Evolutionary conservation across 2,113 vertebrate species (phyloP), one percentile per base, ranked within the genome.

Genomic region (Nothobranchius furzeri): DNA sequence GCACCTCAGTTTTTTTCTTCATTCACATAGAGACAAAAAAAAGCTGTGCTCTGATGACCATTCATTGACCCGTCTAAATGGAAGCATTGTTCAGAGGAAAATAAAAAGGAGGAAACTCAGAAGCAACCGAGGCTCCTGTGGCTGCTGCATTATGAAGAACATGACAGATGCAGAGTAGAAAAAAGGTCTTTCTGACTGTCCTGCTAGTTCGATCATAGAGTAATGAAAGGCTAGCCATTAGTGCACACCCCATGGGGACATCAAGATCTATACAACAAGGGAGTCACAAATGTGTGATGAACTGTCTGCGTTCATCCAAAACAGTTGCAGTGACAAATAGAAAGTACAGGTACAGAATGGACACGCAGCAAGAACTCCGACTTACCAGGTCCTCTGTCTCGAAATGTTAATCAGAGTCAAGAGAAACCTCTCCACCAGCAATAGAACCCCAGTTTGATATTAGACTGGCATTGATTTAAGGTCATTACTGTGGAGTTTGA

Each of bases 11-110:
- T 60, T 64, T 64, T 60, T 73, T 8, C n/a, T 46, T 47, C 57
- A 63, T 40, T 3, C 37, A 40, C 37, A 35, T 15, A 64, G 6
- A 35, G 17, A 48, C 3, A 47, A 63, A 54, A 53, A 60, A 61
- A 54, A 12, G 0, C 15, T 68, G 50, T 12, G 15, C 13, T 50
- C 20, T 62, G 47, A 47, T 62, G 73, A 60, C 45, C 46, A 57
- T 46, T 70, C 57, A 85, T 88, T 64, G 82, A 79, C 72, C 80
- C 10, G 3, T 73, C 73, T 59, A 73, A 86, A 89, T 78, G 76
- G 78, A 82, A 59, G 46, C 58, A 76, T 78, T 86, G 84, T 80
- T 70, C 12, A 3, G 9, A 8, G 3, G 9, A 15, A 64, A 80
- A 9, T 8, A 40, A 40, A 40, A 40, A 40, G 37, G 7, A 40